Evolutionary conservation across 2,113 vertebrate genomes (phyloP), one percentile per base, ranked within the genome.

Genomic region (Macrotus californicus): DNA sequence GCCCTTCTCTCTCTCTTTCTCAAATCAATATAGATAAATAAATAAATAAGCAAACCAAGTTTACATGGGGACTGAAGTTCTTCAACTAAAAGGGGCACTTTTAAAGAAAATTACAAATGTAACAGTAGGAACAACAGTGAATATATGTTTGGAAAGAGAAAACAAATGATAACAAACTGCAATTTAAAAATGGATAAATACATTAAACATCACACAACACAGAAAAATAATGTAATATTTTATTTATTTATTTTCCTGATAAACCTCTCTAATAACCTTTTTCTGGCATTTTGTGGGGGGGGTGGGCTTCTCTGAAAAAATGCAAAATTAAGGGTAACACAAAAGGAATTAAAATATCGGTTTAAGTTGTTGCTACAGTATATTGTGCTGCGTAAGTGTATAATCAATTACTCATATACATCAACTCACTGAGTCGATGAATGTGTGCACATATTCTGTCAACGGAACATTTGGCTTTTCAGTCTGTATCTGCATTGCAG

Each of bases 21-120:
- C 26, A 64, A 64, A 64, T 64, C 61, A 64, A 61, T 61, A 12
- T 29, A 61, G 12, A 61, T 26, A 61, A 61, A 59, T 75, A 52
- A 59, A 61, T 29, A 29, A 61, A 61, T 70, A 54, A 29, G 22
- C 76, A 91, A 18, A 54, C 64, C 56, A 95, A 72, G 34, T n/a
- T 61, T 87, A 76, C 36, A 13, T 7, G 66, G 21, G 7, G 1
- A n/a, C 29, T 70, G 2, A 64, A 67, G 11, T 43, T 52, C 72
- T 73, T 69, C 50, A 92, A 50, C 13, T 80, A 88, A 46, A 80
- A 89, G 43, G 36, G 43, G 6, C 13, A 75, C 3, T 56, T 39
- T 69, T 93, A 83, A 87, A 86, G 50, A 46, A 77, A 94, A 34
- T 18, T 79, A 92, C 6, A 96, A 87, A 89, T 77, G 52, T 22